A percentile compares a stretch with the other conserved stretches of the same genome.
phyloP scores from a whole-genome alignment of 2,888 invertebrate genomes.

The Lissocephala sabroskyi region DNA sequence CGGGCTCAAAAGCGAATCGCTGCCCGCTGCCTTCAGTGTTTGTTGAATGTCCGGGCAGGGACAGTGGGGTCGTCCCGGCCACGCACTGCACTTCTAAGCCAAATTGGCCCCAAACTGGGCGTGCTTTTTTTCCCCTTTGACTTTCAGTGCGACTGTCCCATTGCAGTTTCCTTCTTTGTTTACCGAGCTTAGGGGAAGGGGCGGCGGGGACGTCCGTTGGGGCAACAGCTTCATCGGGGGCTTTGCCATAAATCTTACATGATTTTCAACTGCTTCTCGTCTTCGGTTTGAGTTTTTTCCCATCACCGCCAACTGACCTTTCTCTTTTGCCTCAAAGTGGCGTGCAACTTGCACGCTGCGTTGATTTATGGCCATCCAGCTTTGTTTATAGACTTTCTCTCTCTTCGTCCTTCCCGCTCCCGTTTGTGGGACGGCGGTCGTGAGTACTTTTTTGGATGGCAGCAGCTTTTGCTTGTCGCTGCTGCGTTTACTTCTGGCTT shows the following conservation, averaged over 20 bases:
- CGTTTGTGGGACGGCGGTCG: neutral
- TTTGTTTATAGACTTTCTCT: constrained; percentile 34
- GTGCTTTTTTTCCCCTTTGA: neutral
- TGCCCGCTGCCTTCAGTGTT: neutral
- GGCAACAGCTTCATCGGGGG: constrained; percentile 41
- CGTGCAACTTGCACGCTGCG: constrained; percentile 1
- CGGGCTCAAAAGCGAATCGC: neutral
- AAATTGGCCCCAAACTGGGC: neutral
- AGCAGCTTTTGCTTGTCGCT: constrained; percentile 31
- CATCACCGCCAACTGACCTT: neutral
- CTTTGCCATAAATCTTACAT: constrained; percentile 42
- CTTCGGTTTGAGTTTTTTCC: neutral
- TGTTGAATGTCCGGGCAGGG: neutral
- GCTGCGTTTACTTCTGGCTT: constrained; percentile 23
- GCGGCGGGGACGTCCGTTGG: too few relatives aligned
- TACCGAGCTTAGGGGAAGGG: neutral
- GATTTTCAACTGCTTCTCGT: constrained; percentile 1
- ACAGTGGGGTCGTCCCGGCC: too few relatives aligned
- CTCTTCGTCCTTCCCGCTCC: too few relatives aligned
- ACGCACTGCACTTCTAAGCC: neutral
- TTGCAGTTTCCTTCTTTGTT: constrained; percentile 11
- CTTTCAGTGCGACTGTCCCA: neutral
- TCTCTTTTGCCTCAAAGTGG: neutral
- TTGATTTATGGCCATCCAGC: constrained; percentile 46
- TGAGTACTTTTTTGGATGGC: constrained; percentile 9